Evolutionary conservation across 35 echinoderm and acorn worm species (phyloP).

Genomic region (Anneissia japonica): DNA sequence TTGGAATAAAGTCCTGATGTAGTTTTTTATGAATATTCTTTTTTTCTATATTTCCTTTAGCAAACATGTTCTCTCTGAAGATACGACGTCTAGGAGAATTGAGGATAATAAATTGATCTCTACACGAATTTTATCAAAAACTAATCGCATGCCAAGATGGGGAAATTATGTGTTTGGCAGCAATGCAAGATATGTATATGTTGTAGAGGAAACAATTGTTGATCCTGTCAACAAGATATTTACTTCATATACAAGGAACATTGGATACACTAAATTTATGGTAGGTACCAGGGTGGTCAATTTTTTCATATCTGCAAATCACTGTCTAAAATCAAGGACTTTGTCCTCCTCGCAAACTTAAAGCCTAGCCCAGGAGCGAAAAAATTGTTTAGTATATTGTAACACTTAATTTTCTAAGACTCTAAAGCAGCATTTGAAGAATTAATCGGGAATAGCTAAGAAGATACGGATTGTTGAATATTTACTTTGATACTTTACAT

Average conservation of each 20-base stretch:
- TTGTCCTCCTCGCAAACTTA: not conserved
- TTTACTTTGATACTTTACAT: too few relatives aligned
- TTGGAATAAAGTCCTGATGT: not conserved
- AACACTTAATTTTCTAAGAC: too few relatives aligned
- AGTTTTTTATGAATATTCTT: not conserved
- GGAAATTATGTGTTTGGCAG: slow-evolving; percentile 68
- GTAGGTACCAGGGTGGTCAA: slow-evolving; percentile 40
- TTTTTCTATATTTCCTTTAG: slow-evolving; percentile 29
- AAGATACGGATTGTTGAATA: too few relatives aligned
- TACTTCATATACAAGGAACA: slow-evolving; percentile 86
- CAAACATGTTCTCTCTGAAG: slow-evolving; percentile 97
- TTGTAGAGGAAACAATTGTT: slow-evolving; percentile 77
- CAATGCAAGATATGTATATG: slow-evolving; percentile 51
- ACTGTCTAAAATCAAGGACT: not conserved
- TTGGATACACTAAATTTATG: slow-evolving; percentile 87
- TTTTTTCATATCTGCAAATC: not conserved
- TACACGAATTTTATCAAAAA: slow-evolving; percentile 71
- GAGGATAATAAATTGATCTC: slow-evolving; percentile 48
- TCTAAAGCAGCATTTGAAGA: too few relatives aligned
- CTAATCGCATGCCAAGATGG: slow-evolving; percentile 83
- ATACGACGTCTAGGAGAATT: slow-evolving; percentile 47
- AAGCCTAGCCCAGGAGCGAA: not conserved
- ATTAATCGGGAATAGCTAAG: too few relatives aligned
- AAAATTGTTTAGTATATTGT: too few relatives aligned
- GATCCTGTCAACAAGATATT: slow-evolving; percentile 66